These are phyloP conservation scores for Gryon sp. DNA, from an alignment of 1,140 invertebrate species.

Conservation along the genomic window DNA sequence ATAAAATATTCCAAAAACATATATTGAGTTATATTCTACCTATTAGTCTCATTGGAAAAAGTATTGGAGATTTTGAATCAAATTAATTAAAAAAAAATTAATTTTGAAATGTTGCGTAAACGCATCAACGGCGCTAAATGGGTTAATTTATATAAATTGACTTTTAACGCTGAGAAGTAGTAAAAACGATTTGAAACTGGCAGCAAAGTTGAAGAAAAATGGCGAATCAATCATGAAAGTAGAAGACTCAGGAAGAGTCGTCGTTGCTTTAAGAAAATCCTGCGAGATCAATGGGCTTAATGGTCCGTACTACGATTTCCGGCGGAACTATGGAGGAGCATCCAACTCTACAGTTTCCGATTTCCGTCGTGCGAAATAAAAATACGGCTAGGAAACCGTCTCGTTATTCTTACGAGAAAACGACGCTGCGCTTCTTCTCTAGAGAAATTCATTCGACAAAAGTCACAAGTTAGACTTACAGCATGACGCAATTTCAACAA, in stretches of 20 bases:
- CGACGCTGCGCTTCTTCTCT: conserved; percentile 23
- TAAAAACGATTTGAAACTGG: not conserved
- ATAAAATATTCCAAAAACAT: no score
- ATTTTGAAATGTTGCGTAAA: no score
- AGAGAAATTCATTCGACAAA: conserved; percentile 53
- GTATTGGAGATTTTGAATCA: no score
- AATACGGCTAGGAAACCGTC: conserved; percentile 59
- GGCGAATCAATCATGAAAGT: conserved; percentile 61
- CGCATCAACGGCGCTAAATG: no score
- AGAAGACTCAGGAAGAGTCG: conserved; percentile 35
- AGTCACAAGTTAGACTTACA: conserved; percentile 55
- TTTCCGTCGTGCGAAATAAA: conserved; percentile 65
- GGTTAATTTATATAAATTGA: conserved; percentile 3
- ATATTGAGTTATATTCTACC: no score
- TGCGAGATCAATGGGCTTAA: conserved; percentile 66
- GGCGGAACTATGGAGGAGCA: conserved; percentile 59
- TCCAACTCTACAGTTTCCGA: conserved; percentile 64
- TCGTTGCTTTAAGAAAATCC: conserved; percentile 59
- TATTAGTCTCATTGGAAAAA: no score
- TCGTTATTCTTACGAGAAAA: conserved; percentile 62
- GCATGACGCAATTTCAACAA: conserved; percentile 56
- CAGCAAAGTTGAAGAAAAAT: conserved; percentile 47
- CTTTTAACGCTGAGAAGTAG: not conserved
- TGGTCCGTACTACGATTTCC: conserved; percentile 65
- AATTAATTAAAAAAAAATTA: no score